phyloP scores from a whole-genome alignment of 2,888 invertebrate genomes.

The Platypus cylindrus region DNA sequence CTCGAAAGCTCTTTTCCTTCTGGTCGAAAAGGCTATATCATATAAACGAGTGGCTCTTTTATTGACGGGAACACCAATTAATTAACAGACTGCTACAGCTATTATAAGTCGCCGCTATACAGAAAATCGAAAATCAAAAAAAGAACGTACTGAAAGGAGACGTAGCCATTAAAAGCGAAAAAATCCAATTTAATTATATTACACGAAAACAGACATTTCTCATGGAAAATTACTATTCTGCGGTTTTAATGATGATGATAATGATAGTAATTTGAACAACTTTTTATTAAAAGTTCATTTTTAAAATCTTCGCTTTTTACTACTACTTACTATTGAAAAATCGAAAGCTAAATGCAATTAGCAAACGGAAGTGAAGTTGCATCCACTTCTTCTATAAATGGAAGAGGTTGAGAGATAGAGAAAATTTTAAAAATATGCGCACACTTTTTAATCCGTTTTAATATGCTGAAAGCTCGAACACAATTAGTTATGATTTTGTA shows the following conservation, averaged over 20 bases:
- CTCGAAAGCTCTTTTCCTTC: no score
- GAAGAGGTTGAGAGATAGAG: background rate
- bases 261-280: no score
- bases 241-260: slow-evolving; percentile 5
- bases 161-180: no score
- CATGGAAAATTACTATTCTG: slow-evolving; percentile 4
- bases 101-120: background rate
- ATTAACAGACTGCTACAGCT: background rate
- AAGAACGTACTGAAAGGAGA: no score
- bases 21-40: no score
- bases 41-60: no score
- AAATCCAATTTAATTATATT: slow-evolving; percentile 7
- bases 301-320: slow-evolving; percentile 10
- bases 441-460: background rate
- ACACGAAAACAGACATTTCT: slow-evolving; percentile 6
- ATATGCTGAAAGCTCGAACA: no score
- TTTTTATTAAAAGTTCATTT: slow-evolving; percentile 8
- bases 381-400: no score
- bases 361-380: background rate
- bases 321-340: slow-evolving; percentile 5
- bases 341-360: background rate
- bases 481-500: no score
- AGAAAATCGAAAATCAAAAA: background rate
- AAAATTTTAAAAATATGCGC: background rate
- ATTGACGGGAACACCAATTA: no score